A percentile compares a stretch with the other conserved stretches of the same genome.
Conservation (phyloP, 2,888 invertebrate genomes). For the Drosophila fungiperda region DNA sequence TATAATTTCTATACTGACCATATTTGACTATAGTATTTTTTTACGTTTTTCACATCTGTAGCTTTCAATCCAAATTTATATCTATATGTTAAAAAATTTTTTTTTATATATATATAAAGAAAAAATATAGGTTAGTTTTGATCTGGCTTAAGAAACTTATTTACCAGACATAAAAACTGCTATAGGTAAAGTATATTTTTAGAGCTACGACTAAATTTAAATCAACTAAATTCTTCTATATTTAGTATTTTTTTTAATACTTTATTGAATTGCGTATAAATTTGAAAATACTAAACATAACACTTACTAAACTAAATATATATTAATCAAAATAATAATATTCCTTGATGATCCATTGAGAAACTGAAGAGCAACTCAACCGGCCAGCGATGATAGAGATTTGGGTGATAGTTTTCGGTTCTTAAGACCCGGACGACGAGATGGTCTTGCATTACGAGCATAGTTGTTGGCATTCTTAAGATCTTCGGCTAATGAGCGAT, state of each 20-base stretch:
- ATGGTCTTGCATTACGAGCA: constrained; percentile 57
- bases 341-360: background rate
- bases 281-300: background rate
- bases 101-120: background rate
- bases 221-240: background rate
- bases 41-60: background rate
- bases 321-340: constrained; percentile 3
- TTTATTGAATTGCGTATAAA: constrained; percentile 17
- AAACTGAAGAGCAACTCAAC: constrained; percentile 43
- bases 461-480: constrained; percentile 59
- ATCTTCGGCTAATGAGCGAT: constrained; percentile 51
- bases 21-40: background rate
- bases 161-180: background rate
- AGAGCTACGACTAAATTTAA: background rate
- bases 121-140: background rate
- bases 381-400: constrained; percentile 75
- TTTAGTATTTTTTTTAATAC: constrained; percentile 1
- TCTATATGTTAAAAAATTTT: background rate
- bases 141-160: background rate
- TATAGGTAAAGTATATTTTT: background rate
- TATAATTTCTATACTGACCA: background rate
- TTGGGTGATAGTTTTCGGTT: constrained; percentile 80
- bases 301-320: background rate
- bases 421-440: constrained; percentile 67
- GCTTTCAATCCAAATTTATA: background rate